phyloP scores from a whole-genome alignment of 1,140 invertebrate species.

The Drosophila kikkawai region DNA sequence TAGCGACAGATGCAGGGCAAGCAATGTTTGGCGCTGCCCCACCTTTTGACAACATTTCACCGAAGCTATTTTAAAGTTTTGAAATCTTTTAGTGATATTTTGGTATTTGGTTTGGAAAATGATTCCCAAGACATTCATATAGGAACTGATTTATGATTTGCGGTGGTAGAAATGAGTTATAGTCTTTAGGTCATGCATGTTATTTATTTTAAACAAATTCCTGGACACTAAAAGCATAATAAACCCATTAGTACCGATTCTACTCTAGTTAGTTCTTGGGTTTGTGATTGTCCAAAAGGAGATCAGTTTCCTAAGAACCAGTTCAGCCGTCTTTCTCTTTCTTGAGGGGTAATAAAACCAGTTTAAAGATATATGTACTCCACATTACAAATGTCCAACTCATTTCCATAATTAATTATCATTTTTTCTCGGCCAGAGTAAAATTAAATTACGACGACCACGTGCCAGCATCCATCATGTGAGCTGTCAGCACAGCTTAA shows the following conservation, averaged over 20 bases:
- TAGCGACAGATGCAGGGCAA: constrained; percentile 78
- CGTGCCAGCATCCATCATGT: constrained; percentile 43
- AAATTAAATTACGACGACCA: constrained; percentile 49
- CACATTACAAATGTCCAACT: constrained; percentile 41
- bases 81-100: constrained; percentile 54
- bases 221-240: background rate
- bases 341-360: constrained; percentile 3
- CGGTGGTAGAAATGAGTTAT: constrained; percentile 19
- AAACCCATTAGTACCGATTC: background rate
- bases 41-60: constrained; percentile 44
- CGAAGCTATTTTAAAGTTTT: constrained; percentile 57
- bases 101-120: constrained; percentile 21
- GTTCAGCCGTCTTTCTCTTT: constrained; percentile 17
- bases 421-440: constrained; percentile 29
- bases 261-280: background rate
- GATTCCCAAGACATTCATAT: constrained; percentile 13
- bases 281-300: constrained; percentile 5
- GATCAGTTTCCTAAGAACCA: constrained; percentile 7
- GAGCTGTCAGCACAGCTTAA: constrained; percentile 33
- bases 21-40: constrained; percentile 61
- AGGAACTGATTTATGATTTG: constrained; percentile 27
- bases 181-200: background rate
- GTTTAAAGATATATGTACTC: constrained; percentile 21
- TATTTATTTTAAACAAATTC: background rate
- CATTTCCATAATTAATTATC: constrained; percentile 51